Evolutionary conservation across 2,888 invertebrate genomes (phyloP).

Genomic region (Magallana nippona): DNA sequence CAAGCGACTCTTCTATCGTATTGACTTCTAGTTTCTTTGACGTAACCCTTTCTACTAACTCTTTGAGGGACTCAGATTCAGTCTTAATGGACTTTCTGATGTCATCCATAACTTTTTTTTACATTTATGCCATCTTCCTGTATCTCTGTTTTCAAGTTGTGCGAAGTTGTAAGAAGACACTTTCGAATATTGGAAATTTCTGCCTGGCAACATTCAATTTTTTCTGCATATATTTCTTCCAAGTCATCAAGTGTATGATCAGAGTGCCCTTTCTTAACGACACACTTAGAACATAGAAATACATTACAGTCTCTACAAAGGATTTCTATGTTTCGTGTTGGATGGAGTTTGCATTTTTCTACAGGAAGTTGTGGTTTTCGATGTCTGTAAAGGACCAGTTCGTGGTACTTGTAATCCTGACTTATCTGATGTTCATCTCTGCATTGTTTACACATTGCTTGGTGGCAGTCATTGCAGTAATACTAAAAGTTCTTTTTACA

Average conservation of each 20-base stretch:
- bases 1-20: neutral
- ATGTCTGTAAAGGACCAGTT: neutral
- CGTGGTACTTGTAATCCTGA: neutral
- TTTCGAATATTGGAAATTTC: neutral
- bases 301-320: neutral
- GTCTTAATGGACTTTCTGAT: neutral
- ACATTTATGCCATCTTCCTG: neutral
- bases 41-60: neutral
- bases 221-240: neutral
- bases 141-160: neutral
- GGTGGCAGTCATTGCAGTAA: neutral
- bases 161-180: neutral
- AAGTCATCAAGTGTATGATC: neutral
- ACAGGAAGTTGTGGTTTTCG: neutral
- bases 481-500: neutral
- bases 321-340: neutral
- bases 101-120: neutral
- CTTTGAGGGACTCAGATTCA: neutral
- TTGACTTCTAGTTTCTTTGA: neutral
- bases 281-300: neutral
- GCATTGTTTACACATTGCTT: neutral
- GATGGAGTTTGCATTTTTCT: neutral
- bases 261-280: neutral
- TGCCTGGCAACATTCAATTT: neutral
- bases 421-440: neutral